Conservation (phyloP, 2,113 vertebrate genomes). For the Thermophis baileyi region DNA sequence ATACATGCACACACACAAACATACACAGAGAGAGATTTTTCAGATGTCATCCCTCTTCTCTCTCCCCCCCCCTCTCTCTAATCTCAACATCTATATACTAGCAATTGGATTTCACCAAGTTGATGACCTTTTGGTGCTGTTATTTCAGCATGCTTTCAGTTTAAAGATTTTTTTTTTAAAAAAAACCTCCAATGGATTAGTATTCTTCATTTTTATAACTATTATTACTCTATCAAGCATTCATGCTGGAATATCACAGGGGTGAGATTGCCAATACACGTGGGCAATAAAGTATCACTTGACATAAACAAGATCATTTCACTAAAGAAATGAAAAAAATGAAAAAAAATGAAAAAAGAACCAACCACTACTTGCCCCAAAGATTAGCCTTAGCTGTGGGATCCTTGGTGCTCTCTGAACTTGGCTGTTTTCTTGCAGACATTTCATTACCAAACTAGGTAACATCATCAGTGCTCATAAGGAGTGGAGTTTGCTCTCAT, state of each 20-base stretch:
- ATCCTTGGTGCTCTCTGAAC: too few species aligned
- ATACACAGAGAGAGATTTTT: too few species aligned
- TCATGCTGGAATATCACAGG: neutral
- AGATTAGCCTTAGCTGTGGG: neutral
- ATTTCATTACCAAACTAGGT: too few species aligned
- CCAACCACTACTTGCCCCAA: neutral
- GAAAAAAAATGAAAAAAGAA: neutral
- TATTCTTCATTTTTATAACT: neutral
- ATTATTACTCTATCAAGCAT: constrained; percentile 12
- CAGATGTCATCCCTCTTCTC: too few species aligned
- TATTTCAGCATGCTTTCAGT: neutral
- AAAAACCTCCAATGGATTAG: neutral
- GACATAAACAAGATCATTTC: neutral
- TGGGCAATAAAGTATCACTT: neutral
- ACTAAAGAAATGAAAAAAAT: constrained; percentile 6
- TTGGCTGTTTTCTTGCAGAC: too few species aligned
- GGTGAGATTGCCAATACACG: neutral
- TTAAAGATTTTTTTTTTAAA: neutral
- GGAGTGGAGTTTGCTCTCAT: too few species aligned
- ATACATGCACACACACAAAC: too few species aligned
- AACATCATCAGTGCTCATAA: too few species aligned
- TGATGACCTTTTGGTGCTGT: neutral
- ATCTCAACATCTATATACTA: too few species aligned
- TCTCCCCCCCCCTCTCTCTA: too few species aligned
- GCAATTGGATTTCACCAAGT: constrained; percentile 5